phyloP scores from a whole-genome alignment of 2,888 invertebrate species.

The Suillia variegata region DNA sequence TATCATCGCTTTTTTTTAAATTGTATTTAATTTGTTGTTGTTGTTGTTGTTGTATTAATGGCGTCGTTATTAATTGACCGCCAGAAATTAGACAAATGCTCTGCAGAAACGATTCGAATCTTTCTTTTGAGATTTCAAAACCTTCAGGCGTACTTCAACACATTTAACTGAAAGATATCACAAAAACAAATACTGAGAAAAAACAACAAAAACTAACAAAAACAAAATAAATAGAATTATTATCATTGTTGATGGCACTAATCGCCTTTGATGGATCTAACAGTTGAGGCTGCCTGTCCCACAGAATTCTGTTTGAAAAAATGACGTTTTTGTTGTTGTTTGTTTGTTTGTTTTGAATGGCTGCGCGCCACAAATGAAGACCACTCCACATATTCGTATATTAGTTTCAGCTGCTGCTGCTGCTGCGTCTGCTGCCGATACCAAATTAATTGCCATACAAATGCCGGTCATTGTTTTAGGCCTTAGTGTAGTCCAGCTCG shows the following conservation, averaged over 20 bases:
- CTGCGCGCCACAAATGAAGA: background rate
- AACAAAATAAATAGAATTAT: background rate
- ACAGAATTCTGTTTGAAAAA: too few relatives aligned
- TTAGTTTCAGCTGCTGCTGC: background rate
- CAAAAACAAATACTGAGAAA: constrained; percentile 40
- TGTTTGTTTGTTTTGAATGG: too few relatives aligned
- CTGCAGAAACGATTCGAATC: background rate
- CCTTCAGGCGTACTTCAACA: background rate
- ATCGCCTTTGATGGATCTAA: constrained; percentile 52
- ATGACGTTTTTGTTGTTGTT: too few relatives aligned
- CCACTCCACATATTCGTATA: background rate
- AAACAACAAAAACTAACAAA: constrained; percentile 36
- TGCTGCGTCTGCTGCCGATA: background rate
- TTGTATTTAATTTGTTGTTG: too few relatives aligned
- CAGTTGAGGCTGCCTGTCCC: constrained; percentile 21
- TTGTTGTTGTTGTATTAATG: background rate
- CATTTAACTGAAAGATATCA: constrained; percentile 49
- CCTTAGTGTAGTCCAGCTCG: too few relatives aligned
- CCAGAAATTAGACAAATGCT: background rate
- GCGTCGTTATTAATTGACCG: background rate
- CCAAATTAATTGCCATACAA: too few relatives aligned
- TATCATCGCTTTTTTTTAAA: too few relatives aligned
- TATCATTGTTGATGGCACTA: constrained; percentile 37
- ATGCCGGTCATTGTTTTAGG: too few relatives aligned
- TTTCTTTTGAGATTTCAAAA: too few relatives aligned